phyloP scores from a whole-genome alignment of 2,888 invertebrate species.

The Entomobrya proxima region DNA sequence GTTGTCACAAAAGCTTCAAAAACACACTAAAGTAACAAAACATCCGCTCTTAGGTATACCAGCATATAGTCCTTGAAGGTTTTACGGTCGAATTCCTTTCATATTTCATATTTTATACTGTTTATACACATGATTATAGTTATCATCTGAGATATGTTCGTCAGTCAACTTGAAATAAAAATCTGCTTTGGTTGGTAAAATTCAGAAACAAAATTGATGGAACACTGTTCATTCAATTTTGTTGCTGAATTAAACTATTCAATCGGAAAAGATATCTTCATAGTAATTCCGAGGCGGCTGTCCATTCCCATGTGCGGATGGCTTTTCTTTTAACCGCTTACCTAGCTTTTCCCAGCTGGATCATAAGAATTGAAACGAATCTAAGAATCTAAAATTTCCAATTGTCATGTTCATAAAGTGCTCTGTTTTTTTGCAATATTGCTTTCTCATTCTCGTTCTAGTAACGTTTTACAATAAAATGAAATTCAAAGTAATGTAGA shows the following conservation, averaged over 20 bases:
- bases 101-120: no score
- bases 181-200: not conserved
- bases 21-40: not conserved
- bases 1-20: conserved; percentile 5
- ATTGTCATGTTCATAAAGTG: conserved; percentile 3
- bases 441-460: not conserved
- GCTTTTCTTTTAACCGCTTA: not conserved
- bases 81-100: not conserved
- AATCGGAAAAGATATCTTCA: not conserved
- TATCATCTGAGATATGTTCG: not conserved
- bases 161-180: not conserved
- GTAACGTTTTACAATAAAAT: no score
- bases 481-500: no score
- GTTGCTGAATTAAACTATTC: not conserved
- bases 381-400: not conserved
- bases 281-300: no score
- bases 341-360: not conserved
- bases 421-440: conserved; percentile 7
- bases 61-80: not conserved
- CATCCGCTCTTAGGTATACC: not conserved
- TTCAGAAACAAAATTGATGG: no score
- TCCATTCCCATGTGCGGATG: not conserved
- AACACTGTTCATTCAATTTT: not conserved
- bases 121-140: not conserved
- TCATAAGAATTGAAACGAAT: not conserved